Base-by-base conservation (phyloP, 1,140 invertebrate species). In the Diuraphis noxia region DNA sequence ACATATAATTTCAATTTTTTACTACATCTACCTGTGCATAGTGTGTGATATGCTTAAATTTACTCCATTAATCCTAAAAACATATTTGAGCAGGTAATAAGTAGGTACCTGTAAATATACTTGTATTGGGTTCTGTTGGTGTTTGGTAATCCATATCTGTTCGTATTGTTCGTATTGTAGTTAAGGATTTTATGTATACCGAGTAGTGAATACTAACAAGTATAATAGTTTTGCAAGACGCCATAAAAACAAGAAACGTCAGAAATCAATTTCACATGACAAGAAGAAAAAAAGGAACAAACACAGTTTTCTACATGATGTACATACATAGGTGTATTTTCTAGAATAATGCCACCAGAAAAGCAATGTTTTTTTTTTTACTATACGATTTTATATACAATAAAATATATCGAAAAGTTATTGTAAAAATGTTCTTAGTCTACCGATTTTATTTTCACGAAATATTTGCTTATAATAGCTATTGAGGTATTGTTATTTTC, bases 171-270 rank as follows among this genome's bases (percentile, higher is more conserved):
- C n/a, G 30, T n/a, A n/a, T n/a, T 63, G 30, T 56, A 56, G 4
- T 25, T 63, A 63, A 63, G 56, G 30, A 72, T 72, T 41, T 41
- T 82, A 36, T 21, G 36, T 38, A 79, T 79, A 79, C n/a, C 10
- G 23, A 38, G 38, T 82, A 43, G 30, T n/a, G 10, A 41, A 13
- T 46, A 63, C 9, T 89, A 30, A 79, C 88, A 46, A 72, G 52
- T 72, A 38, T 36, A 89, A 89, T 79, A 79, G 89, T 49, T 91
- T 82, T 91, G 77, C 77, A 52, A 91, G 41, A 86, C 9, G 9
- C 72, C 40, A 77, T 30, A 90, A 90, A 43, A 91, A 6, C 46
- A 49, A 36, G 89, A 91, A 91, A 91, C 89, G 89, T 91, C 89
- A 79, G 17, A 81, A 91, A 91, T 81, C 89, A 82, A 91, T 82